Percentiles rank a stretch among this genome's conserved stretches.
These are phyloP conservation scores for Colius striatus DNA, from an alignment of 2,113 vertebrate genomes.

Conservation along the genomic window DNA sequence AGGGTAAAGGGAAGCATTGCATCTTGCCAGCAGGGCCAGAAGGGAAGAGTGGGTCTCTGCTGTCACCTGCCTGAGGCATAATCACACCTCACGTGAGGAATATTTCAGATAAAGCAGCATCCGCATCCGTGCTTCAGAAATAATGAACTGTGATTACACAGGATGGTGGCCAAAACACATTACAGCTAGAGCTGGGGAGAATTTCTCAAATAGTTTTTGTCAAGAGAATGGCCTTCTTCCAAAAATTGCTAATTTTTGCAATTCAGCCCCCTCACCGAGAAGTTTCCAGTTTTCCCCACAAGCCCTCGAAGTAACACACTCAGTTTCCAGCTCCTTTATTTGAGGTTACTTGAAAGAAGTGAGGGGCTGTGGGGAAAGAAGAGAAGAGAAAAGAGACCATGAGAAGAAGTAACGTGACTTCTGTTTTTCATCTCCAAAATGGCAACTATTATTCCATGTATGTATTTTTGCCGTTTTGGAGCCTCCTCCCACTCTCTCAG, in stretches of 20 bases:
- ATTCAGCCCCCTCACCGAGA: slow-evolving; percentile 45
- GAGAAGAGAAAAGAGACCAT: background rate
- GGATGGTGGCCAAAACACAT: slow-evolving; percentile 42
- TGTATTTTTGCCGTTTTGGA: background rate
- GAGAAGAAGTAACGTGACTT: background rate
- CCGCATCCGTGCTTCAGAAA: slow-evolving; percentile 30
- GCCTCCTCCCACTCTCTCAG: background rate
- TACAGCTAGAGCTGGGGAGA: slow-evolving; percentile 13
- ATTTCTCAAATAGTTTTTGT: slow-evolving; percentile 50
- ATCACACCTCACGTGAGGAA: background rate
- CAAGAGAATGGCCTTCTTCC: slow-evolving; percentile 43
- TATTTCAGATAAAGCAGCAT: background rate
- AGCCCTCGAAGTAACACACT: background rate
- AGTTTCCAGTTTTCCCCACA: slow-evolving; percentile 23
- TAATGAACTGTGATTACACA: slow-evolving; percentile 49
- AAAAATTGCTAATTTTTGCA: slow-evolving; percentile 31
- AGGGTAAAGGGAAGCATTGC: fast-evolving
- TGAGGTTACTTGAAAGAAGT: background rate
- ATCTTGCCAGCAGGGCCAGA: background rate
- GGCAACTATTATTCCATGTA: background rate
- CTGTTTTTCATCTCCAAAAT: background rate
- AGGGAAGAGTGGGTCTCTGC: background rate
- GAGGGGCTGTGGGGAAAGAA: too few species aligned
- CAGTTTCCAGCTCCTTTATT: background rate
- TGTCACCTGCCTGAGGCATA: background rate